These are phyloP conservation scores for Eudyptes chrysolophus DNA, from an alignment of 2,113 vertebrate species.

Conservation along the genomic window DNA sequence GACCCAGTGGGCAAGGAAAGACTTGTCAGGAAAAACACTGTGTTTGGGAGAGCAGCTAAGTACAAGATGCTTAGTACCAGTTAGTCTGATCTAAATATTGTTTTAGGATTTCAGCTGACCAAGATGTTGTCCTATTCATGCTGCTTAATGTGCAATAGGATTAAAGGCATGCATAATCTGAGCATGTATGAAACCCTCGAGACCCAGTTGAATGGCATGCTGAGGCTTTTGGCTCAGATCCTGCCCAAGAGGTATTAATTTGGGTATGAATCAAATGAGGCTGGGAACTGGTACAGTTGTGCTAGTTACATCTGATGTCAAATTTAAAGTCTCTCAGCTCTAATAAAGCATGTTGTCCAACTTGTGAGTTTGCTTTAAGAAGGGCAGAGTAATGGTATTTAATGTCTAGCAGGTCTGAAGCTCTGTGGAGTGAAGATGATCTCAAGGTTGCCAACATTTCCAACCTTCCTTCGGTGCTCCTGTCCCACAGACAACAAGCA, in stretches of 20 bases:
- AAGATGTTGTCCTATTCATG: slow-evolving; percentile 66
- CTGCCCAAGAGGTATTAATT: slow-evolving; percentile 58
- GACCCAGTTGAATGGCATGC: slow-evolving; percentile 33
- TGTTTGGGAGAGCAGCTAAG: slow-evolving; percentile 43
- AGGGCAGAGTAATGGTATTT: background rate
- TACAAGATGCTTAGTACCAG: slow-evolving; percentile 56
- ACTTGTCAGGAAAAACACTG: slow-evolving; percentile 35
- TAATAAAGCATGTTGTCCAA: background rate
- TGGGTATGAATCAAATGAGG: slow-evolving; percentile 36
- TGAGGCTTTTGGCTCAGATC: slow-evolving; percentile 56
- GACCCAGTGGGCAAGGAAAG: slow-evolving; percentile 52
- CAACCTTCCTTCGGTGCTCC: background rate
- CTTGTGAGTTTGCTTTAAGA: background rate
- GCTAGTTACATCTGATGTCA: background rate
- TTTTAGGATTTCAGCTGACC: slow-evolving; percentile 68
- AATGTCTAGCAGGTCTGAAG: background rate
- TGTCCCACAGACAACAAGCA: background rate
- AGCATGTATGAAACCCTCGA: slow-evolving; percentile 56
- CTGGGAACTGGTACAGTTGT: slow-evolving; percentile 4
- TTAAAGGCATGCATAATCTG: slow-evolving; percentile 61
- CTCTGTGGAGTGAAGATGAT: background rate
- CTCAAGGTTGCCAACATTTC: background rate
- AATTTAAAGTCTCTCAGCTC: slow-evolving; percentile 19
- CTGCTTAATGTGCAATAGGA: slow-evolving; percentile 69
- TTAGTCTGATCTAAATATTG: slow-evolving; percentile 63